A percentile compares a stretch with the other conserved stretches of the same genome.
phyloP scores from a whole-genome alignment of 2,797 vertebrate species.

The Halcyon leucocephala region DNA sequence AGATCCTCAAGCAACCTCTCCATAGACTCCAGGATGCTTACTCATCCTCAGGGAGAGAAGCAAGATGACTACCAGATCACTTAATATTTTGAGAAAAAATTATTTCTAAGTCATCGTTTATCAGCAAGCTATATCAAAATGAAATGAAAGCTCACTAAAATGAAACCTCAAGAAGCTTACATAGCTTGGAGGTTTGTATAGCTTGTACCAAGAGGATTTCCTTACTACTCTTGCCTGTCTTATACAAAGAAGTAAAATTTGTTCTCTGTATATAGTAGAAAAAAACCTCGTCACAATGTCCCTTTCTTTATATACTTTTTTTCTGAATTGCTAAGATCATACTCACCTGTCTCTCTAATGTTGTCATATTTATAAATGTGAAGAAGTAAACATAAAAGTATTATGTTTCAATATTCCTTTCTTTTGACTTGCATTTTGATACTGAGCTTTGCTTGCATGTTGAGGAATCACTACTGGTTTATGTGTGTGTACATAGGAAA shows the following conservation, averaged over 20 bases:
- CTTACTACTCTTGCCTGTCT: not conserved
- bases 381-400: too few relatives aligned
- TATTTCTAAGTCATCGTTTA: not conserved
- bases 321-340: not conserved
- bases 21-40: not conserved
- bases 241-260: not conserved
- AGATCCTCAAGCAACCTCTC: not conserved
- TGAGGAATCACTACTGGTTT: not conserved
- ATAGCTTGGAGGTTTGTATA: not conserved
- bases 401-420: not conserved
- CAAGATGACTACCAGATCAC: not conserved
- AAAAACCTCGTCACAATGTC: not conserved
- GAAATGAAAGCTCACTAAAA: not conserved
- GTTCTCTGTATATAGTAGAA: not conserved
- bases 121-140: not conserved
- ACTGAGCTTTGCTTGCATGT: not conserved
- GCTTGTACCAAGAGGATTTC: not conserved
- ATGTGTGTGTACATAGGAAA: not conserved
- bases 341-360: not conserved
- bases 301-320: not conserved
- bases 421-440: not conserved
- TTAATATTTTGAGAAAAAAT: not conserved
- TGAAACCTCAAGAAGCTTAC: not conserved
- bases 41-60: not conserved
- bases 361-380: not conserved